Conservation (phyloP, 1,140 invertebrate genomes). For the Eriocheir sinensis region DNA sequence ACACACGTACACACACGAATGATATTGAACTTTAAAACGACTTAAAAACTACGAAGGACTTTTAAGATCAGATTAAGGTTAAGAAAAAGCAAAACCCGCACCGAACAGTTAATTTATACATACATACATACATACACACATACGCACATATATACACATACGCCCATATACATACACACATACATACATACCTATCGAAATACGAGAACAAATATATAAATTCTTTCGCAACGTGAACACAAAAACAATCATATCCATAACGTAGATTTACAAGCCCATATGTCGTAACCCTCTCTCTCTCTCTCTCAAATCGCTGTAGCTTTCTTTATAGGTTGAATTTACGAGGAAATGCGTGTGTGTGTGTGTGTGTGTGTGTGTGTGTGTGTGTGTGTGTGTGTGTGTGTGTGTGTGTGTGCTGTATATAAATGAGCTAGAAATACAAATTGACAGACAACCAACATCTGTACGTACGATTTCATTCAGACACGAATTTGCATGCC, state of each 20-base stretch:
- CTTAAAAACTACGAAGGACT: no score
- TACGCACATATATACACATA: not conserved
- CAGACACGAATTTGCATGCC: not conserved
- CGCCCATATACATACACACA: not conserved
- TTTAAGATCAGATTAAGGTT: no score
- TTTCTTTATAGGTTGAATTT: not conserved
- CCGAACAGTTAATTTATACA: not conserved
- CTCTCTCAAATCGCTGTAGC: not conserved
- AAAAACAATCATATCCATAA: not conserved
- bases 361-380: constrained; percentile 2
- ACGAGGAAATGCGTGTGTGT: not conserved
- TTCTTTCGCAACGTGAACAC: no score
- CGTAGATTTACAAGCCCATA: not conserved
- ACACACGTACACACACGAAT: no score
- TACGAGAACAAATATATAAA: not conserved
- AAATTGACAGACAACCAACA: not conserved
- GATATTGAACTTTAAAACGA: no score
- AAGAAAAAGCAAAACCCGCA: no score
- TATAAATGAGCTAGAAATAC: not conserved
- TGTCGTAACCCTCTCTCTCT: not conserved
- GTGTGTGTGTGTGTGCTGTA: not conserved
- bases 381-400: constrained; percentile 6
- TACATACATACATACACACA: not conserved
- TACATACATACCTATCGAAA: not conserved
- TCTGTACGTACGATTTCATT: not conserved